These are phyloP conservation scores for Argya squamiceps DNA, from an alignment of 2,797 vertebrate species.

Conservation along the genomic window DNA sequence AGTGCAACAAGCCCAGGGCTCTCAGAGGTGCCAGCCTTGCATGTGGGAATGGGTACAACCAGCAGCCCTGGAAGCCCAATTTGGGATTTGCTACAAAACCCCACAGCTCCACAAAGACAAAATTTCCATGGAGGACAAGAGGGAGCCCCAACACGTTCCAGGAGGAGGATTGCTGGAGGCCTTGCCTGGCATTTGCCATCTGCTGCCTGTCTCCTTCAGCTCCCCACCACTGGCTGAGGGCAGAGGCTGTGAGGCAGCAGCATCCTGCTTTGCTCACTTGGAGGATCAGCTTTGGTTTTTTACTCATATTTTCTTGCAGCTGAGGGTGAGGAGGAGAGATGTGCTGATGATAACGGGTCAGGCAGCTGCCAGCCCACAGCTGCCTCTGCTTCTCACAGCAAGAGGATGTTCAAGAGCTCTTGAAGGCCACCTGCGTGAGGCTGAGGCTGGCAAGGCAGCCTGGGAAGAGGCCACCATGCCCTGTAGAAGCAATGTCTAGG, in stretches of 20 bases:
- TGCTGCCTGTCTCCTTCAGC: background rate
- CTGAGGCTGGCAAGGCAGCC: background rate
- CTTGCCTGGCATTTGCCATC: background rate
- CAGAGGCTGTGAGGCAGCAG: background rate
- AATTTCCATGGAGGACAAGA: background rate
- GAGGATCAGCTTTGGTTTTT: background rate
- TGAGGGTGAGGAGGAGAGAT: background rate
- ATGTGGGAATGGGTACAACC: rapidly evolving
- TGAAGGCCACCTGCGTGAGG: background rate
- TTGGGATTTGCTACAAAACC: background rate
- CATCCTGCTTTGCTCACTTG: background rate
- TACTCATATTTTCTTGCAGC: background rate
- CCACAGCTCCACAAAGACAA: background rate
- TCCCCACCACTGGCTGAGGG: background rate
- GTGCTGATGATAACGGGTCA: background rate
- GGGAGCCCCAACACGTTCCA: background rate
- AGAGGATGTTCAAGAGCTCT: background rate
- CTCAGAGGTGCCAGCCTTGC: background rate
- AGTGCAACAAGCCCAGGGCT: background rate
- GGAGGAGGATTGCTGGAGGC: background rate
- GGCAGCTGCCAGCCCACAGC: conserved; percentile 28
- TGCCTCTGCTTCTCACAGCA: background rate
- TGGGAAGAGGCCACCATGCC: background rate
- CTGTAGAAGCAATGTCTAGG: background rate
- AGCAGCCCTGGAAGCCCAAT: background rate